Evolutionary conservation across 30 jellyfish, hydroid and myxozoan genomes (phyloP).

Genomic region (Chironex yamaguchii): DNA sequence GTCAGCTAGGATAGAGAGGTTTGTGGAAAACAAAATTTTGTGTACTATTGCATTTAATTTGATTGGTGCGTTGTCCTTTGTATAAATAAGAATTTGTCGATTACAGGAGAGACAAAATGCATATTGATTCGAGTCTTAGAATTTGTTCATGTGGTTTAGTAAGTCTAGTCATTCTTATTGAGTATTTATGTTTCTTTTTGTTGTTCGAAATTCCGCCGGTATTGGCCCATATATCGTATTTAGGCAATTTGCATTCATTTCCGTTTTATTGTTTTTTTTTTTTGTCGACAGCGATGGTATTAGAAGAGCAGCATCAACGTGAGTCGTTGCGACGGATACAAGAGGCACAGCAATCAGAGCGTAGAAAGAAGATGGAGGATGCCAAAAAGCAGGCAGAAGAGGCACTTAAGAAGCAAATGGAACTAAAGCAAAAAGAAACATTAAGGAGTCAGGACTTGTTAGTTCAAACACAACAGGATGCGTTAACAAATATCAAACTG

Average conservation of each 20-base stretch:
- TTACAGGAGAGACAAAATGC: too few species aligned
- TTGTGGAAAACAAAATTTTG: too few species aligned
- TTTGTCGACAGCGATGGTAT: slow-evolving; percentile 64
- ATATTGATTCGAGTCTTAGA: too few species aligned
- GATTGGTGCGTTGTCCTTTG: too few species aligned
- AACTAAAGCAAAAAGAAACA: neutral
- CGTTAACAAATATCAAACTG: neutral
- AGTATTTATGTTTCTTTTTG: too few species aligned
- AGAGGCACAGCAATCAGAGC: slow-evolving; percentile 73
- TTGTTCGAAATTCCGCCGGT: neutral
- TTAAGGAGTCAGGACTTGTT: neutral
- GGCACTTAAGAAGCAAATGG: slow-evolving; percentile 70
- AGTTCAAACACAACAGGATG: neutral
- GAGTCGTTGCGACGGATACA: slow-evolving; percentile 77
- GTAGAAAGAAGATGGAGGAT: slow-evolving; percentile 55
- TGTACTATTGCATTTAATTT: too few species aligned
- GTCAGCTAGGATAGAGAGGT: too few species aligned
- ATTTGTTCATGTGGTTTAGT: too few species aligned
- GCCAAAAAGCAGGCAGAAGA: slow-evolving; percentile 82
- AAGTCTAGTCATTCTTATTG: too few species aligned
- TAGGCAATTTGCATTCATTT: neutral
- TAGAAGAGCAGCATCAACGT: slow-evolving; percentile 78
- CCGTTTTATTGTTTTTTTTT: neutral
- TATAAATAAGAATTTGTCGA: too few species aligned
- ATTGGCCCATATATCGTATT: too few species aligned